Evolutionary conservation across 2,113 vertebrate genomes (phyloP).

Genomic region (Paramisgurnus dabryanus): DNA sequence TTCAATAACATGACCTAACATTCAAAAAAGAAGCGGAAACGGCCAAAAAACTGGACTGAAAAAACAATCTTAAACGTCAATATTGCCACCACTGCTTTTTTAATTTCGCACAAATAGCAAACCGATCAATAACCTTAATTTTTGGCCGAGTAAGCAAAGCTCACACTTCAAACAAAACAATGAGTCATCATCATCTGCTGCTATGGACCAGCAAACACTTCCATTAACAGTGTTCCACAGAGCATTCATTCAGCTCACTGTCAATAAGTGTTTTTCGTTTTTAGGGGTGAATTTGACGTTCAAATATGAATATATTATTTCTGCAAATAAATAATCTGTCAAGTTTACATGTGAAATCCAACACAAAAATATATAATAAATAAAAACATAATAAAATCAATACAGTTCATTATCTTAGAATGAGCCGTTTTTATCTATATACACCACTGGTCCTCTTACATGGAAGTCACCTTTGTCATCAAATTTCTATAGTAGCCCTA

Average conservation of each 20-base stretch:
- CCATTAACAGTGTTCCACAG: neutral
- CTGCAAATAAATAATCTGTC: neutral
- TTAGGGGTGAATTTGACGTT: neutral
- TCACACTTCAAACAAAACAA: constrained; percentile 7
- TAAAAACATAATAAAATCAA: too few species aligned
- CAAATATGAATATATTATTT: neutral
- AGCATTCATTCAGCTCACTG: neutral
- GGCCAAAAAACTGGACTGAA: neutral
- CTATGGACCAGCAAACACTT: constrained; percentile 6
- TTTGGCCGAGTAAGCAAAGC: neutral
- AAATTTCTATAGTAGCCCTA: too few species aligned
- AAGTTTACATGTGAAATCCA: too few species aligned
- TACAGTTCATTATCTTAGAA: too few species aligned
- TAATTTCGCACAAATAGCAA: neutral
- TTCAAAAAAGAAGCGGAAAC: neutral
- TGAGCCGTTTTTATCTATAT: too few species aligned
- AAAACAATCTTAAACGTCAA: neutral
- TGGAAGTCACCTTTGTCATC: too few species aligned
- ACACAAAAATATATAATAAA: neutral
- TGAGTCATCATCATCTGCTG: constrained; percentile 10
- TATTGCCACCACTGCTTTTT: neutral
- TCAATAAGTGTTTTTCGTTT: neutral
- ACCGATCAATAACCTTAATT: neutral
- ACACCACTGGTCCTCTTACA: too few species aligned
- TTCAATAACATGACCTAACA: neutral